Evolutionary conservation across 23 tunicate species (phyloP).

Genomic region (Halocynthia roretzi): DNA sequence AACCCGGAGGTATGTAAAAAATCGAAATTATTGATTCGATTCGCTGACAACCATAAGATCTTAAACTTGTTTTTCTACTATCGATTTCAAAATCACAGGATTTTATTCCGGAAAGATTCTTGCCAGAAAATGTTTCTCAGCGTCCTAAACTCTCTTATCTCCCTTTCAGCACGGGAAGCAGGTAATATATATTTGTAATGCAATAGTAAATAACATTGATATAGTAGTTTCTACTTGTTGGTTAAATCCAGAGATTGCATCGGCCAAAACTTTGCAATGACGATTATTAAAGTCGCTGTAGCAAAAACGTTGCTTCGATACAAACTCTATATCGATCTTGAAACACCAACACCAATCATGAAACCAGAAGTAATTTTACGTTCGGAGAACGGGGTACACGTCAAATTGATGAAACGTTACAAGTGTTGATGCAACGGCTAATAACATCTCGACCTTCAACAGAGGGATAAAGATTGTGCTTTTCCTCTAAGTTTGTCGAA

Average conservation of each 20-base stretch:
- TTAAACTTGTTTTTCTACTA: background rate
- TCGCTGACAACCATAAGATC: no score
- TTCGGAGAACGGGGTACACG: background rate
- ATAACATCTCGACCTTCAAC: no score
- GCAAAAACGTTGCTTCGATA: background rate
- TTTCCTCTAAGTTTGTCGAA: no score
- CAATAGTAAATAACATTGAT: background rate
- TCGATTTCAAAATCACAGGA: background rate
- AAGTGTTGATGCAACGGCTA: no score
- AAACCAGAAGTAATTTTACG: background rate
- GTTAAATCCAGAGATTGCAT: background rate
- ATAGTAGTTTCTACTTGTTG: background rate
- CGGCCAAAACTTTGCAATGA: constrained; percentile 2
- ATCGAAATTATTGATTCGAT: background rate
- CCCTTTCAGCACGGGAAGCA: background rate
- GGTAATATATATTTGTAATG: background rate
- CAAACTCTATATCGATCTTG: background rate
- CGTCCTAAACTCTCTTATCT: background rate
- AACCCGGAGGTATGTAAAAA: background rate
- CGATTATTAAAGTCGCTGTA: background rate
- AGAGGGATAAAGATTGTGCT: no score
- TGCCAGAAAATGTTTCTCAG: background rate
- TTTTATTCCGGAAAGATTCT: background rate
- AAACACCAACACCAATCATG: constrained; percentile 5
- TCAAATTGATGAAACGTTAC: background rate